phyloP scores from a whole-genome alignment of 2,888 invertebrate genomes.

The Tetragonula carbonaria region DNA sequence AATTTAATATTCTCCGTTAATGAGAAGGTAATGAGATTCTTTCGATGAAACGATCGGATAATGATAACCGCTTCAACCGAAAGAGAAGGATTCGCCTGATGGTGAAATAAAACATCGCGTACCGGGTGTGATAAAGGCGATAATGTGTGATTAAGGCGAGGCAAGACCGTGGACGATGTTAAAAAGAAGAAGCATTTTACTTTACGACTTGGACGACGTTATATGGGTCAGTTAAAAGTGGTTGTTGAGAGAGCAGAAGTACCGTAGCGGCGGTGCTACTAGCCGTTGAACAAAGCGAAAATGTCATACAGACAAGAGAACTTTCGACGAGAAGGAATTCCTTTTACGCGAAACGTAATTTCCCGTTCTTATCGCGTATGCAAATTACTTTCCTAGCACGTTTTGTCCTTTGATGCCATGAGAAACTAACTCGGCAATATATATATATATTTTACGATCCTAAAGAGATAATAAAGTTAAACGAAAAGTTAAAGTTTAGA shows the following conservation, averaged over 20 bases:
- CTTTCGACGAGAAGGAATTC: neutral
- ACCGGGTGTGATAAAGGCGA: neutral
- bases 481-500: neutral
- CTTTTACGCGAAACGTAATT: constrained; percentile 1
- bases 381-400: neutral
- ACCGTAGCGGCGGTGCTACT: neutral
- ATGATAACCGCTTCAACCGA: constrained; percentile 22
- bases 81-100: neutral
- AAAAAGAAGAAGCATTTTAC: constrained; percentile 12
- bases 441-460: neutral
- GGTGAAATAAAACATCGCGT: neutral
- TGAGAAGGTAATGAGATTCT: constrained; percentile 49
- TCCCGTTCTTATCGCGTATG: neutral
- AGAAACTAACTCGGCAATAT: neutral
- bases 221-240: constrained; percentile 18
- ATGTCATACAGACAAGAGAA: neutral
- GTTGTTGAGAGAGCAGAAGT: neutral
- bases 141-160: too few species aligned
- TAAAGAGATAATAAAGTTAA: neutral
- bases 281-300: neutral
- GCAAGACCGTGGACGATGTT: neutral
- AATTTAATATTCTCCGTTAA: constrained; percentile 23
- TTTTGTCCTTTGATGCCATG: too few species aligned
- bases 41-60: constrained; percentile 27
- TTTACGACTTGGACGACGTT: constrained; percentile 5